Conservation (phyloP, 2,113 vertebrate species). For the Uropsilus gracilis region DNA sequence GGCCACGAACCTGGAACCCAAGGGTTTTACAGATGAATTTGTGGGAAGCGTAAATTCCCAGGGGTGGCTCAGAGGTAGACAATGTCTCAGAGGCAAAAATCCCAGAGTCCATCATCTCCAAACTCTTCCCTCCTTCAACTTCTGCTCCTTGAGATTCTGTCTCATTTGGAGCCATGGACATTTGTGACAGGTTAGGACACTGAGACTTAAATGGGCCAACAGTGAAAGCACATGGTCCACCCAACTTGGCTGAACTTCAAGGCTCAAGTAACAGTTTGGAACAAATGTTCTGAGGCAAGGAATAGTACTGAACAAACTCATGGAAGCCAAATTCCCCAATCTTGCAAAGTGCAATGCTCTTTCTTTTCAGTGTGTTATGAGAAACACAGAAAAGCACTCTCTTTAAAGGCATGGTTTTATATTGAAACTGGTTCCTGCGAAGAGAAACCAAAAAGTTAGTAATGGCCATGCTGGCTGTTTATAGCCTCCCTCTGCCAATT, state of each 20-base stretch:
- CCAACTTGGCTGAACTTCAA: constrained; percentile 39
- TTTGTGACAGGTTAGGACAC: background rate
- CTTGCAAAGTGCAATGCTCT: background rate
- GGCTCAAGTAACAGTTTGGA: constrained; percentile 46
- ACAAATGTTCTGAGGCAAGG: background rate
- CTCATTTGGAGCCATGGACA: background rate
- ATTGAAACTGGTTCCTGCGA: constrained; percentile 58
- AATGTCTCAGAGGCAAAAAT: background rate
- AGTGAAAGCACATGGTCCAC: background rate
- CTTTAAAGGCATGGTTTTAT: constrained; percentile 36
- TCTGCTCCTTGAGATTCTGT: background rate
- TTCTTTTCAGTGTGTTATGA: background rate
- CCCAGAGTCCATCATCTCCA: background rate
- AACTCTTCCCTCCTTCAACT: background rate
- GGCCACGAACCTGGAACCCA: background rate
- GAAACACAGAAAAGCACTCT: background rate
- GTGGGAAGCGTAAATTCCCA: background rate
- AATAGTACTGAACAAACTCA: background rate
- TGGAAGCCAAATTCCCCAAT: background rate
- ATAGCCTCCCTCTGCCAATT: constrained; percentile 36
- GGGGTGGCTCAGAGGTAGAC: background rate
- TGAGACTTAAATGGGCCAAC: background rate
- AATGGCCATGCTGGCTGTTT: background rate
- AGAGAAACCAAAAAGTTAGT: constrained; percentile 62
- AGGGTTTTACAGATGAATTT: background rate